Evolutionary conservation across 1,140 invertebrate genomes (phyloP).

Genomic region (Tachypleus tridentatus): DNA sequence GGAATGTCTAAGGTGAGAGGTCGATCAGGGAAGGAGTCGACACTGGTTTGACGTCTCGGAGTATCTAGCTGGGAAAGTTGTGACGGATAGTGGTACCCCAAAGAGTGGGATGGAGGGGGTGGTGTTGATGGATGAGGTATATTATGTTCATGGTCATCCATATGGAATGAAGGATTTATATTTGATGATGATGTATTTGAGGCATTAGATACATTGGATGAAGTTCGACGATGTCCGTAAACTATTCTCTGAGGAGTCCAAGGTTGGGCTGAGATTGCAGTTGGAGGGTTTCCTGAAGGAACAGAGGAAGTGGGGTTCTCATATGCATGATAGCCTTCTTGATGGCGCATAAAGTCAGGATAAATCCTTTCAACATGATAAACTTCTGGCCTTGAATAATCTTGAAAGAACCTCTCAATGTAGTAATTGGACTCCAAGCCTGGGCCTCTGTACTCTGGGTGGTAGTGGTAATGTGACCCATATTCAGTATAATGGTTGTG

Average conservation of each 20-base stretch:
- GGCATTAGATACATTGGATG: constrained; percentile 56
- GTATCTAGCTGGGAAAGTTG: neutral
- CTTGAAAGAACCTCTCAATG: constrained; percentile 10
- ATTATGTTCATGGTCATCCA: constrained; percentile 48
- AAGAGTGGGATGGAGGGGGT: neutral
- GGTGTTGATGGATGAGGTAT: neutral
- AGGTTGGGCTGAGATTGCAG: constrained; percentile 8
- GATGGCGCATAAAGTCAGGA: constrained; percentile 22
- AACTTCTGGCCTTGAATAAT: constrained; percentile 10
- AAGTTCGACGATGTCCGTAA: constrained; percentile 46
- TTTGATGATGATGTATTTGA: constrained; percentile 41
- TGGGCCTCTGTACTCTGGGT: constrained; percentile 4
- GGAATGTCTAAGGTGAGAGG: constrained; percentile 53
- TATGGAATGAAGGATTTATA: constrained; percentile 46
- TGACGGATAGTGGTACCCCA: neutral
- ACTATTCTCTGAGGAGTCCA: constrained; percentile 26
- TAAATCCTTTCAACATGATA: constrained; percentile 23
- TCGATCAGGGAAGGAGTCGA: constrained; percentile 39
- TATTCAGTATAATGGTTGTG: no score
- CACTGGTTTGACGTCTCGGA: neutral
- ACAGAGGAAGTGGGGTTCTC: constrained; percentile 27
- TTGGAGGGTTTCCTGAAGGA: constrained; percentile 12
- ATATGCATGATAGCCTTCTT: constrained; percentile 25
- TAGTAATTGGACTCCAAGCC: constrained; percentile 3
- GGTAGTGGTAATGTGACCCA: constrained; percentile 5